Conservation (phyloP, 92 coral and sea anemone genomes). For the Actinostola sp. region DNA sequence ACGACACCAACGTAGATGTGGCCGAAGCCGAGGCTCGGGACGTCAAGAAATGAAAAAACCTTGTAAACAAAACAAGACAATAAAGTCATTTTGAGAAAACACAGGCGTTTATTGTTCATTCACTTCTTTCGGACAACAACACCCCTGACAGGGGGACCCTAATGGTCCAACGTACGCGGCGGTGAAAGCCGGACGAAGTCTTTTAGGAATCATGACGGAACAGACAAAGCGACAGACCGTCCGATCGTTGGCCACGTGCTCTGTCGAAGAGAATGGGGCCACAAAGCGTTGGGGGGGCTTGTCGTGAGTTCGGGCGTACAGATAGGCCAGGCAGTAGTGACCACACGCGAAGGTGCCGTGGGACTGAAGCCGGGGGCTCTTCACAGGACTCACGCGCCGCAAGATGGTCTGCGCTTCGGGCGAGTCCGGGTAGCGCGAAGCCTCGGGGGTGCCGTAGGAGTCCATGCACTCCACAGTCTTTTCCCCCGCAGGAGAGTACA, state of each 20-base stretch:
- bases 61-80: too few relatives aligned
- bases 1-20: neutral
- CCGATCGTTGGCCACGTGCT: neutral
- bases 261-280: neutral
- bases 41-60: too few relatives aligned
- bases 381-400: neutral
- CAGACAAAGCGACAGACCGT: too few relatives aligned
- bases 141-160: too few relatives aligned
- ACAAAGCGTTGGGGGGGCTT: neutral
- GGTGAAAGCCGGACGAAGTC: too few relatives aligned
- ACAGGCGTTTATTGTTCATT: too few relatives aligned
- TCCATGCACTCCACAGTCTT: constrained; percentile 2
- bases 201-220: too few relatives aligned
- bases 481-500: neutral
- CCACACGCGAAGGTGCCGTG: constrained; percentile 1
- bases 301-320: neutral
- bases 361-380: neutral
- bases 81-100: too few relatives aligned
- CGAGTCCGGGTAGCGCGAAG: neutral
- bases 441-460: neutral
- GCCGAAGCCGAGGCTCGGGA: too few relatives aligned
- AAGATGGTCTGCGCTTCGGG: neutral
- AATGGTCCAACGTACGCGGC: too few relatives aligned
- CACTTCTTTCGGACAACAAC: too few relatives aligned
- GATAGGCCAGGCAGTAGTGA: constrained; percentile 10